Conservation (phyloP, 2,888 invertebrate genomes). For the Galerucella calmariensis region DNA sequence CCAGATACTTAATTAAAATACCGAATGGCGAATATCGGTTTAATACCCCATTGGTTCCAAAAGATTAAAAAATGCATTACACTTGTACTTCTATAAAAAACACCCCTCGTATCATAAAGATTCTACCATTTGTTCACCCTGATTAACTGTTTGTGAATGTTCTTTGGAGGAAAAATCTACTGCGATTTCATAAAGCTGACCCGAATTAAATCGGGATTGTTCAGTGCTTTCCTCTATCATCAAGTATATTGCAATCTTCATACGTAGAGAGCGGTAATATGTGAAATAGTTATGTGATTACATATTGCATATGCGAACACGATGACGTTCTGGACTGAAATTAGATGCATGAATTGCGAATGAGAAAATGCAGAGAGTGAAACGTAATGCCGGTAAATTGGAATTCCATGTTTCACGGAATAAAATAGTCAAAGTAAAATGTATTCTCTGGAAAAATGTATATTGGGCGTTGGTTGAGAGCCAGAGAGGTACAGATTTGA, state of each 20-base stretch:
- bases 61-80: too few species aligned
- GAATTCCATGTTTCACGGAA: neutral
- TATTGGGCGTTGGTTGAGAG: too few species aligned
- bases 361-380: neutral
- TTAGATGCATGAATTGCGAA: conserved; percentile 10
- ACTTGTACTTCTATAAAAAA: too few species aligned
- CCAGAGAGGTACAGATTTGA: too few species aligned
- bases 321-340: conserved; percentile 10
- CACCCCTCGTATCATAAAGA: too few species aligned
- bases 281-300: conserved; percentile 10
- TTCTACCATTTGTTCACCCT: too few species aligned
- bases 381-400: neutral
- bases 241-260: conserved; percentile 1
- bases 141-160: too few species aligned
- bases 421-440: neutral
- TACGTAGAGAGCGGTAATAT: conserved; percentile 13
- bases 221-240: conserved; percentile 6
- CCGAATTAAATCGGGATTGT: conserved; percentile 14
- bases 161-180: neutral
- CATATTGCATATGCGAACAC: conserved; percentile 11
- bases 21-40: too few species aligned
- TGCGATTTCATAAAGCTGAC: conserved; percentile 1
- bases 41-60: too few species aligned
- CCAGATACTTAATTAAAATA: too few species aligned
- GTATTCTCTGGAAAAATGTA: neutral